These are phyloP conservation scores for Otolemur garnettii DNA, from an alignment of 2,113 vertebrate genomes.

Conservation along the genomic window DNA sequence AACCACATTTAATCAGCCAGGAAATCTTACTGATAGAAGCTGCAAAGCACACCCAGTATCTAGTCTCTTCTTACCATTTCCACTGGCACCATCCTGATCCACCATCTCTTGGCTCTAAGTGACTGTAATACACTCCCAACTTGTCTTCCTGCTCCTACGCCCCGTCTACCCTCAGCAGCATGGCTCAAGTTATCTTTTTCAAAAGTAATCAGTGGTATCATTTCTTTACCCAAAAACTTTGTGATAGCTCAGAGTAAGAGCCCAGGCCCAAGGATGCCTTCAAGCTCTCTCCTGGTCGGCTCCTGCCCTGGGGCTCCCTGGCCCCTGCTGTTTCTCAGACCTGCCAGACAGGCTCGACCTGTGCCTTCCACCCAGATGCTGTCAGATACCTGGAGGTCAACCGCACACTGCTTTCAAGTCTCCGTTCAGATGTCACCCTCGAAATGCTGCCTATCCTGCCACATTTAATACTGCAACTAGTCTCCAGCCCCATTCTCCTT, in stretches of 20 bases:
- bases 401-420: background rate
- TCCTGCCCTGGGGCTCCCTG: background rate
- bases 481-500: background rate
- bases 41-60: background rate
- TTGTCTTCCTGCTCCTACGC: background rate
- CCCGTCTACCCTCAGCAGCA: background rate
- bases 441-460: background rate
- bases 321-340: conserved; percentile 1
- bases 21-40: background rate
- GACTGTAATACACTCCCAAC: background rate
- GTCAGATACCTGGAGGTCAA: background rate
- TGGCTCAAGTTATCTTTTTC: background rate
- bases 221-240: conserved; percentile 1
- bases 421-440: background rate
- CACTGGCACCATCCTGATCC: background rate
- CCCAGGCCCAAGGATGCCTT: background rate
- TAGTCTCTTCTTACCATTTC: background rate
- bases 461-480: background rate
- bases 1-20: background rate
- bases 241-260: background rate
- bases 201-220: background rate
- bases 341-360: background rate
- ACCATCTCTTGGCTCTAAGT: background rate
- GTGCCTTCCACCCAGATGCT: background rate
- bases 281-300: background rate